Conservation (phyloP, 2,888 invertebrate species). For the Cantharis rufa region DNA sequence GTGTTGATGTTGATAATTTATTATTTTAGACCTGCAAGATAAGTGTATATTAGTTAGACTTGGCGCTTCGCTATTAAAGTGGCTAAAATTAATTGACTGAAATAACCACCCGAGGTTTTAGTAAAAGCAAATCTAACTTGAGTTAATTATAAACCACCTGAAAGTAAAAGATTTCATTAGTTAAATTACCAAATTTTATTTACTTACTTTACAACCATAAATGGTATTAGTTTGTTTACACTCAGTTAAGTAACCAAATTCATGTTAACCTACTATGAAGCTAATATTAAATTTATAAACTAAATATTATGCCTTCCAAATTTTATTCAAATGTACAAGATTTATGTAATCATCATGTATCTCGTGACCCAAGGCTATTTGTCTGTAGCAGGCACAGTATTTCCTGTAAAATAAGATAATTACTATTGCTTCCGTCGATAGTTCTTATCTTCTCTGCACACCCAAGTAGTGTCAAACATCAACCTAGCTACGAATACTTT, state of each 20-base stretch:
- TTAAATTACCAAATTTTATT: background rate
- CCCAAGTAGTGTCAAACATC: constrained; percentile 30
- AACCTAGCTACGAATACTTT: background rate
- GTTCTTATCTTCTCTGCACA: constrained; percentile 30
- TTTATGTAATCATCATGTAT: constrained; percentile 14
- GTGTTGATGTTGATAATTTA: background rate
- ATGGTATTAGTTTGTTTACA: background rate
- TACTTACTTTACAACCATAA: background rate
- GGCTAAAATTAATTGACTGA: background rate
- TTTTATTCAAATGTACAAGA: background rate
- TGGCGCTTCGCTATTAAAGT: background rate
- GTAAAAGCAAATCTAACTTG: background rate
- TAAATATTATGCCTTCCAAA: background rate
- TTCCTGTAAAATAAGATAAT: constrained; percentile 31
- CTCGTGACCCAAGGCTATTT: constrained; percentile 27
- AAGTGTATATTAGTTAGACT: background rate
- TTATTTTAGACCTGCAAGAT: background rate
- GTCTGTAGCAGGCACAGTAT: constrained; percentile 19
- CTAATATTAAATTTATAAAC: background rate
- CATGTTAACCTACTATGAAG: background rate
- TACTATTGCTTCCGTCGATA: constrained; percentile 27
- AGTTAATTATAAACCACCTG: background rate
- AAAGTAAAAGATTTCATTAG: background rate
- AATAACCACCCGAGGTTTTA: background rate
- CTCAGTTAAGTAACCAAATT: background rate